Conservation (phyloP, 2,113 vertebrate species). For the Gymnorhina tibicen region DNA sequence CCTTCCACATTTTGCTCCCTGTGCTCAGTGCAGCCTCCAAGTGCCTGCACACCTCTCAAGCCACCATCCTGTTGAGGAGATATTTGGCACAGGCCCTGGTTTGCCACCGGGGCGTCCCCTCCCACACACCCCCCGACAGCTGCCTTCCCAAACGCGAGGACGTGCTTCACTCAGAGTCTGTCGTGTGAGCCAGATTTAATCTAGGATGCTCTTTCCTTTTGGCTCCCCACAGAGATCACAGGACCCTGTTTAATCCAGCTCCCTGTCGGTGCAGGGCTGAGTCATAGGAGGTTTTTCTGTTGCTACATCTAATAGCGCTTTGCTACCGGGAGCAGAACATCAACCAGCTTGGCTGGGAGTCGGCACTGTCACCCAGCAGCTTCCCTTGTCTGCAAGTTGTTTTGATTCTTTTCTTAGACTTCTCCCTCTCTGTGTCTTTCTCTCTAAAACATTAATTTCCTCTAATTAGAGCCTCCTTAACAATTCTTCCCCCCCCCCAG, state of each 20-base stretch:
- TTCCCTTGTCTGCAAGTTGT: constrained; percentile 41
- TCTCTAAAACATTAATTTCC: constrained; percentile 63
- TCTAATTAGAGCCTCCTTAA: constrained; percentile 64
- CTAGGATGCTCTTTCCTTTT: constrained; percentile 11
- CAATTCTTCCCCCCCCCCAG: constrained; percentile 40
- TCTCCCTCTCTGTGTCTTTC: constrained; percentile 51
- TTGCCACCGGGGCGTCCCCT: not conserved
- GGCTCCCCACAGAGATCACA: constrained; percentile 7
- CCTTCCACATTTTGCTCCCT: not conserved
- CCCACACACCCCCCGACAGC: not conserved
- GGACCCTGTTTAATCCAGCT: constrained; percentile 29
- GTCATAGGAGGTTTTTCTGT: constrained; percentile 38
- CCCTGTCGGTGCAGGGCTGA: not conserved
- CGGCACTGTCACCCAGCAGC: constrained; percentile 23
- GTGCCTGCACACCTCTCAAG: not conserved
- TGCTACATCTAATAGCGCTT: not conserved
- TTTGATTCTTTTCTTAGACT: constrained; percentile 63
- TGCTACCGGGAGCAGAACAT: constrained; percentile 31
- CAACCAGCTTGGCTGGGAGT: constrained; percentile 12
- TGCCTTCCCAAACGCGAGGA: not conserved
- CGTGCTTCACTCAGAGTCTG: not conserved
- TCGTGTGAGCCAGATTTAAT: not conserved
- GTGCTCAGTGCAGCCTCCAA: not conserved
- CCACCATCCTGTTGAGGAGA: not conserved
- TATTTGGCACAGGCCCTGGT: not conserved